Percentiles rank a stretch among this genome's conserved stretches.
Evolutionary conservation across 2,113 vertebrate species (phyloP).

Genomic region (Panurus biarmicus): DNA sequence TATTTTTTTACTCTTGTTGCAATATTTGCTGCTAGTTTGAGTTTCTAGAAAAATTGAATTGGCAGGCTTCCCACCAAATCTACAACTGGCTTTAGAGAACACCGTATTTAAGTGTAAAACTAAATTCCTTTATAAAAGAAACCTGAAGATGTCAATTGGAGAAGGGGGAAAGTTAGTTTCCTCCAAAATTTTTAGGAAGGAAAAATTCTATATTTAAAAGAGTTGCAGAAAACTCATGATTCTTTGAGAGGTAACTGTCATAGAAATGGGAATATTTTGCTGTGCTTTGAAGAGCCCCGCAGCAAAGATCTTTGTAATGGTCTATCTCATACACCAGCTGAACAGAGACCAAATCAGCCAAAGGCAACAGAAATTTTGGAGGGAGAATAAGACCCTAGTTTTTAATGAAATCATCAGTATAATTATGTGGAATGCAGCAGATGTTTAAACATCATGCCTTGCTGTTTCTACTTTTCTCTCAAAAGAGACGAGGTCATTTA

Average conservation of each 20-base stretch:
- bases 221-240: background rate
- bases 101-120: background rate
- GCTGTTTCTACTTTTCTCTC: background rate
- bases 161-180: background rate
- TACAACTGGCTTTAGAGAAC: background rate
- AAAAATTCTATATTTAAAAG: background rate
- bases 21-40: background rate
- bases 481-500: background rate
- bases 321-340: background rate
- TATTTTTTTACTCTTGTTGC: background rate
- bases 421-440: background rate
- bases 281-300: background rate
- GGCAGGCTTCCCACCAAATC: background rate
- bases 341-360: constrained; percentile 13
- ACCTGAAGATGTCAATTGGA: background rate
- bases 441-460: background rate
- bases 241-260: background rate
- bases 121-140: background rate
- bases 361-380: constrained; percentile 19
- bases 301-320: background rate
- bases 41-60: background rate
- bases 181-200: background rate
- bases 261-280: background rate
- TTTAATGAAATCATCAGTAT: background rate
- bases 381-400: background rate